phyloP scores from a whole-genome alignment of 2,888 invertebrate species.

The Amphipyra berbera region DNA sequence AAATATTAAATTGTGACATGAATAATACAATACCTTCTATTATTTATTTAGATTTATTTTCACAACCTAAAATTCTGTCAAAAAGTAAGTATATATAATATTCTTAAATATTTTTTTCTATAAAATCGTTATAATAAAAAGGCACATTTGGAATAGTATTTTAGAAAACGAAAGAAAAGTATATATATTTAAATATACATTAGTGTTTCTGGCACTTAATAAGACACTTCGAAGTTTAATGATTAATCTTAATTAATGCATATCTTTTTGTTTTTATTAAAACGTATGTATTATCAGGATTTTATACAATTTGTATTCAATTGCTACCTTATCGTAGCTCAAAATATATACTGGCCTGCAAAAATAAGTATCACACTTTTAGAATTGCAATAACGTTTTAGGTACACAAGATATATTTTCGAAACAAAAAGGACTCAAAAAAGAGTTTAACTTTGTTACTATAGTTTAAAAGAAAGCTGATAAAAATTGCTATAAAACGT shows the following conservation, averaged over 20 bases:
- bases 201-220: slow-evolving; percentile 60
- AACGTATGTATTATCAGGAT: slow-evolving; percentile 41
- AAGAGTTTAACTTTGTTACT: too few relatives aligned
- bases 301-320: slow-evolving; percentile 53
- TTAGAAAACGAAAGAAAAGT: slow-evolving; percentile 27
- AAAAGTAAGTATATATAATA: slow-evolving; percentile 29
- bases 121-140: slow-evolving; percentile 38
- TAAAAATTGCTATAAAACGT: too few relatives aligned
- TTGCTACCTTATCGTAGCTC: slow-evolving; percentile 36
- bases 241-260: slow-evolving; percentile 42
- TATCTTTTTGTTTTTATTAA: slow-evolving; percentile 35
- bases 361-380: too few relatives aligned
- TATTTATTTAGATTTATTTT: slow-evolving; percentile 62
- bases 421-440: too few relatives aligned
- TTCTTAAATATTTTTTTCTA: slow-evolving; percentile 18
- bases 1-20: slow-evolving; percentile 68
- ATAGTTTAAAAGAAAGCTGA: too few relatives aligned
- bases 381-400: too few relatives aligned
- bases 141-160: slow-evolving; percentile 58
- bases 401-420: too few relatives aligned
- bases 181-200: slow-evolving; percentile 42
- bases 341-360: too few relatives aligned
- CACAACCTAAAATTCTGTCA: slow-evolving; percentile 73
- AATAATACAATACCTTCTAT: slow-evolving; percentile 56
- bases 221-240: slow-evolving; percentile 54